Base-by-base conservation (phyloP, 2,888 invertebrate genomes). In the Oconnorella tubifera region DNA sequence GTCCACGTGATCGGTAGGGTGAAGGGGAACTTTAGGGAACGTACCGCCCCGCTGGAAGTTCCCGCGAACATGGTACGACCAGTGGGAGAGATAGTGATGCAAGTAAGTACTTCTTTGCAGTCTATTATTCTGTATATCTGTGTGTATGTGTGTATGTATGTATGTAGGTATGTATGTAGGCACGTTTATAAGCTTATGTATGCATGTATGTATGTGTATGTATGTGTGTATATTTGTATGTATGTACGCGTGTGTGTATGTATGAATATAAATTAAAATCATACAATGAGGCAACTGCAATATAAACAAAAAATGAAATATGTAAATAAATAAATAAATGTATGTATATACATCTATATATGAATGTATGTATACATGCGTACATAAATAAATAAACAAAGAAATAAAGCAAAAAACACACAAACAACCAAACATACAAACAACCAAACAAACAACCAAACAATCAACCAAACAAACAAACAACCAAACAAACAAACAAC, bases 61-160 rank as follows among this genome's bases (percentile, higher is more conserved):
- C 89, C 87, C 51, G 89, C 86, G 77, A 95, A 92, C 73, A 95
- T 84, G 85, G 91, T 88, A 68, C 88, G 83, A 73, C 93, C 90
- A 0, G 91, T 89, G 72, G 89, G 88, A 1, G 92, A 89, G 73
- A 93, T 77, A 0, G 87, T 83, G 1, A 91, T 78, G 82, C 56
- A 85, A 68, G 88, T 86, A 56, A 90, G 82, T 1, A 78, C 78
- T 29, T 78, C 73, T 23, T 82, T 83, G 25, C 81, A 78, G 51
- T 81, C 73, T 63, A 79, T 77, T 4, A 83, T 6, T 10, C 53
- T 19, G 25, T 51, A 19, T 10, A 51, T 51, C 53, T 51, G 53
- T 76, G 28, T 33, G 31, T n/a, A n/a, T n/a, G n/a, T n/a, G n/a
- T n/a, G n/a, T n/a, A n/a, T n/a, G n/a, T n/a, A n/a, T n/a, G n/a